Evolutionary conservation across 1,140 invertebrate species (phyloP).

Genomic region (Zaprionus ghesquierei): DNA sequence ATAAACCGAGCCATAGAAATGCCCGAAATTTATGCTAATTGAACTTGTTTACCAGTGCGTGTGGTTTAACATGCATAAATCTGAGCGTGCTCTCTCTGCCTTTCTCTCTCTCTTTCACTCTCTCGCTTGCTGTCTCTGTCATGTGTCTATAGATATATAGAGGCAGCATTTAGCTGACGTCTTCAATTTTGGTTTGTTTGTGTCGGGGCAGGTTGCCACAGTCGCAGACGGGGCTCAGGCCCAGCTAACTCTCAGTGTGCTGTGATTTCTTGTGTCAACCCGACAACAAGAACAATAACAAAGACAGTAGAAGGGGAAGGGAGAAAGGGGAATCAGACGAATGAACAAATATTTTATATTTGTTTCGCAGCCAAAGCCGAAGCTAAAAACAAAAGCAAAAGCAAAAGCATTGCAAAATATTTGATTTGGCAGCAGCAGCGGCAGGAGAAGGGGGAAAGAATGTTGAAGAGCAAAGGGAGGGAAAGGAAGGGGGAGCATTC

Average conservation of each 20-base stretch:
- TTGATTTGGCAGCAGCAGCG: conserved; percentile 46
- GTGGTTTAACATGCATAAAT: conserved; percentile 53
- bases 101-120: not conserved
- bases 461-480: not conserved
- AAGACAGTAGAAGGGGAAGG: not conserved
- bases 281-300: conserved; percentile 26
- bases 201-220: conserved; percentile 58
- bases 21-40: conserved; percentile 76
- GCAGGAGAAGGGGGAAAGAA: not conserved
- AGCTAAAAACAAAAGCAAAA: conserved; percentile 47
- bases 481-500: not conserved
- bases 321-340: conserved; percentile 11
- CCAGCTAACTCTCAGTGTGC: conserved; percentile 24
- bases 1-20: conserved; percentile 65
- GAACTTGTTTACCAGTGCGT: conserved; percentile 78
- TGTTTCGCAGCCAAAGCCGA: conserved; percentile 54
- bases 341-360: conserved; percentile 73
- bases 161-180: conserved; percentile 62
- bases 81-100: conserved; percentile 5
- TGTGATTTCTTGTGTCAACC: conserved; percentile 72
- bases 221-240: not conserved
- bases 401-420: conserved; percentile 66
- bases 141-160: conserved; percentile 19
- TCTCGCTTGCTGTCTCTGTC: not conserved
- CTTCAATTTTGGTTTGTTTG: conserved; percentile 66